A percentile compares a stretch with the other conserved stretches of the same genome.
Evolutionary conservation across 2,113 vertebrate species (phyloP).

Genomic region (Hassar affinis): DNA sequence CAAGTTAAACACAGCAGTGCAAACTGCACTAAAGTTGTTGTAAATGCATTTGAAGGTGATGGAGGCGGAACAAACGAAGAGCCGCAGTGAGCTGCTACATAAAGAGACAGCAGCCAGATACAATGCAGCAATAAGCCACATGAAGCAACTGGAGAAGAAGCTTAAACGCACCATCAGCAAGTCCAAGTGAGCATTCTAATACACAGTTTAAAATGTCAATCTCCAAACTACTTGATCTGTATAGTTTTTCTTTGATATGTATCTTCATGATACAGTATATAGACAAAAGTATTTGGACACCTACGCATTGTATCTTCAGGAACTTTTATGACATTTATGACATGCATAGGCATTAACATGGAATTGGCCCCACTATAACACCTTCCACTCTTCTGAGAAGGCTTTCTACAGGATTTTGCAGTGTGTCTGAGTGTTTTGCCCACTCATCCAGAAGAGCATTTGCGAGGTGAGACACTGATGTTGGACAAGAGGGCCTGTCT

Average conservation of each 20-base stretch:
- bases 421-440: too few relatives aligned
- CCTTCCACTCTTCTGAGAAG: too few relatives aligned
- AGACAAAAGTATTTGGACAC: too few relatives aligned
- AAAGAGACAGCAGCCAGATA: constrained; percentile 93
- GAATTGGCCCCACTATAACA: too few relatives aligned
- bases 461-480: too few relatives aligned
- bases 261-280: too few relatives aligned
- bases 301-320: too few relatives aligned
- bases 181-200: constrained; percentile 82
- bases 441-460: too few relatives aligned
- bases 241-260: background rate
- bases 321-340: too few relatives aligned
- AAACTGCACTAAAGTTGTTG: background rate
- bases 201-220: background rate
- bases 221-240: background rate
- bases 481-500: too few relatives aligned
- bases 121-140: constrained; percentile 84
- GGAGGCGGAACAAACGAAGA: constrained; percentile 94
- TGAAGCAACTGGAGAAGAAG: constrained; percentile 97
- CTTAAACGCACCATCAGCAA: constrained; percentile 95
- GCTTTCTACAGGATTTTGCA: too few relatives aligned
- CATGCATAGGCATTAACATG: too few relatives aligned
- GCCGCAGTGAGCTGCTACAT: constrained; percentile 86
- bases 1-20: background rate
- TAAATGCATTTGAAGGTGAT: constrained; percentile 79